Conservation (phyloP, 2,113 vertebrate genomes). For the Channa maculata region DNA sequence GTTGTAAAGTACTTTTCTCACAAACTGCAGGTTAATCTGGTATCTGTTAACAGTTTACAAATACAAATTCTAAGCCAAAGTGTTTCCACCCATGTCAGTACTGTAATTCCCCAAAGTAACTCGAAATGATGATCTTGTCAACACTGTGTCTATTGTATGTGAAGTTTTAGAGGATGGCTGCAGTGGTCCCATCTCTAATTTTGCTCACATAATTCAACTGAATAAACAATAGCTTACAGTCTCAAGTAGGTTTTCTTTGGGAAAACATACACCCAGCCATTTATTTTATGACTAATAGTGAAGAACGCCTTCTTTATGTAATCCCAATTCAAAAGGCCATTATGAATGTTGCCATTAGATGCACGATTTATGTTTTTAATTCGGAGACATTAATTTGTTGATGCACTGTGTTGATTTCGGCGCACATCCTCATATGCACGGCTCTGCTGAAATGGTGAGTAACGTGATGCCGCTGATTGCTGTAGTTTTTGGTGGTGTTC, state of each 20-base stretch:
- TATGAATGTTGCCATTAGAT: conserved; percentile 24
- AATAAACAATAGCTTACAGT: conserved; percentile 50
- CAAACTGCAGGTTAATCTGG: no score
- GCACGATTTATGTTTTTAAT: conserved; percentile 43
- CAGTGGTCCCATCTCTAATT: conserved; percentile 23
- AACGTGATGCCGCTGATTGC: conserved; percentile 71
- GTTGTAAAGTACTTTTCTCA: no score
- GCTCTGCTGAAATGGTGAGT: conserved; percentile 56
- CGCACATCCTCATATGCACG: conserved; percentile 55
- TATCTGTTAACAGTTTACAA: no score
- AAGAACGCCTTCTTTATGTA: conserved; percentile 32
- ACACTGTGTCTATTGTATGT: background rate
- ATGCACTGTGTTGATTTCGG: conserved; percentile 52
- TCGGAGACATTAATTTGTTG: conserved; percentile 54
- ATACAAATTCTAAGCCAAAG: background rate
- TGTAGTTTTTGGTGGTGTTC: conserved; percentile 69
- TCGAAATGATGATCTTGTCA: background rate
- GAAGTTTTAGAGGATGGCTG: background rate
- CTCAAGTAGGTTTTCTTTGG: conserved; percentile 41
- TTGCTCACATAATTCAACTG: conserved; percentile 35
- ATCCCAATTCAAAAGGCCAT: conserved; percentile 44
- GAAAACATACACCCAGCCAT: conserved; percentile 47
- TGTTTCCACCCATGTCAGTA: background rate
- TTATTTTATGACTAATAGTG: conserved; percentile 54
- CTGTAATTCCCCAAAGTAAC: background rate